Evolutionary conservation across 30 jellyfish, hydroid and myxozoan genomes (phyloP).

Genomic region (Turritopsis rubra): DNA sequence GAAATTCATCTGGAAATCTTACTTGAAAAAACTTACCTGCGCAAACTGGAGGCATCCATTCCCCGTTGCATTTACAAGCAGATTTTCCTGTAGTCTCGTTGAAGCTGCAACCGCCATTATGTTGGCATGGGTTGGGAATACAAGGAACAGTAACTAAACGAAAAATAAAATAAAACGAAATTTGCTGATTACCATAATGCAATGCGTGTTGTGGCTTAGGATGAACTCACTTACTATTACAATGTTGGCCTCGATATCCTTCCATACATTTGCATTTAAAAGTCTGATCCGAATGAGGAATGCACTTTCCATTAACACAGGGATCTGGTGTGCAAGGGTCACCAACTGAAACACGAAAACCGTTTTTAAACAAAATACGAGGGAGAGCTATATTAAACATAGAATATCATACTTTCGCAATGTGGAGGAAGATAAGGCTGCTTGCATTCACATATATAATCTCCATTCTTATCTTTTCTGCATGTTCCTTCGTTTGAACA

Average conservation of each 20-base stretch:
- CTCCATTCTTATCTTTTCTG: slow-evolving; percentile 45
- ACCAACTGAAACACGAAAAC: slow-evolving; percentile 11
- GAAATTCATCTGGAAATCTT: background rate
- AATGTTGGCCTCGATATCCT: slow-evolving; percentile 12
- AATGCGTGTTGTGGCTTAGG: too few species aligned
- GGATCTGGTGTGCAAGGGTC: slow-evolving; percentile 53
- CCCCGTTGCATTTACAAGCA: slow-evolving; percentile 72
- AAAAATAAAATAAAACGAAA: too few species aligned
- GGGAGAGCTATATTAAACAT: background rate
- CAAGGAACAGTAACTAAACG: slow-evolving; percentile 60
- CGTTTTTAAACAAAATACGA: background rate
- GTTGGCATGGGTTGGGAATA: slow-evolving; percentile 78
- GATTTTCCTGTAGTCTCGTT: background rate
- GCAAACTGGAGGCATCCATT: slow-evolving; percentile 44
- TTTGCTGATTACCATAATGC: too few species aligned
- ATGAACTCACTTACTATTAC: slow-evolving; percentile 17
- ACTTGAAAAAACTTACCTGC: slow-evolving; percentile 17
- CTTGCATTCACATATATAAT: slow-evolving; percentile 63
- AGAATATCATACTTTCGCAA: slow-evolving; percentile 64
- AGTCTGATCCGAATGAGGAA: slow-evolving; percentile 7
- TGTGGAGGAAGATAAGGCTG: slow-evolving; percentile 49
- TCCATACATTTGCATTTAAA: slow-evolving; percentile 5
- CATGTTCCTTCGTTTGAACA: slow-evolving; percentile 66
- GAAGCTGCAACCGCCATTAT: slow-evolving; percentile 23
- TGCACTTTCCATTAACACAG: slow-evolving; percentile 39